Percentiles rank a stretch among this genome's conserved stretches.
Evolutionary conservation across 1,140 invertebrate genomes (phyloP).

Genomic region (Brachionus angularis): DNA sequence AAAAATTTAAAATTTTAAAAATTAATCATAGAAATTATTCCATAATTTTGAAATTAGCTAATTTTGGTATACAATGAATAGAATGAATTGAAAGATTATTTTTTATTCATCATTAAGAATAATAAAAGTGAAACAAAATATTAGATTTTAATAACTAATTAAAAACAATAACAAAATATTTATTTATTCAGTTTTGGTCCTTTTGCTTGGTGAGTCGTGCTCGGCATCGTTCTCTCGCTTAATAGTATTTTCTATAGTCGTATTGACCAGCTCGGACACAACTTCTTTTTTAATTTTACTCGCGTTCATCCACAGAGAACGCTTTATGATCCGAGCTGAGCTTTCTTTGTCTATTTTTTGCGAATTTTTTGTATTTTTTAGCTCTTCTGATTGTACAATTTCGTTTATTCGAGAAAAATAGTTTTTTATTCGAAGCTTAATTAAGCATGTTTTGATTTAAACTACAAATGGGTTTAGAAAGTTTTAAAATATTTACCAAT

Average conservation of each 20-base stretch:
- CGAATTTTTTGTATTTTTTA: constrained; percentile 6
- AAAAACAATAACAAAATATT: no score
- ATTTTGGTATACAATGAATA: no score
- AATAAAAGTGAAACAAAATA: no score
- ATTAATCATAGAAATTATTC: no score
- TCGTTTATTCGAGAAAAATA: constrained; percentile 33
- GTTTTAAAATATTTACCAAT: not conserved
- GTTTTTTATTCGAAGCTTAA: constrained; percentile 24
- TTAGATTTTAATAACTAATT: no score
- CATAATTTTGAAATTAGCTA: no score
- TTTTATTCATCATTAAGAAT: no score
- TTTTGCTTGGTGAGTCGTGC: not conserved
- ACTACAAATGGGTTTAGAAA: not conserved
- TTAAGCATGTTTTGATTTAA: not conserved
- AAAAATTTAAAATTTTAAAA: no score
- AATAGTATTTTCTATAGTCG: not conserved
- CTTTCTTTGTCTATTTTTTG: constrained; percentile 32
- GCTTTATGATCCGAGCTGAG: constrained; percentile 36
- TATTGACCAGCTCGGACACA: constrained; percentile 17
- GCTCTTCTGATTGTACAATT: constrained; percentile 15
- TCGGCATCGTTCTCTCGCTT: not conserved
- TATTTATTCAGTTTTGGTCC: not conserved
- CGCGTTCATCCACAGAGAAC: constrained; percentile 39
- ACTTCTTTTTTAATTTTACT: constrained; percentile 2
- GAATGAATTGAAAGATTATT: no score